Evolutionary conservation across 2,113 vertebrate species (phyloP).

Genomic region (Ochotona curzoniae): DNA sequence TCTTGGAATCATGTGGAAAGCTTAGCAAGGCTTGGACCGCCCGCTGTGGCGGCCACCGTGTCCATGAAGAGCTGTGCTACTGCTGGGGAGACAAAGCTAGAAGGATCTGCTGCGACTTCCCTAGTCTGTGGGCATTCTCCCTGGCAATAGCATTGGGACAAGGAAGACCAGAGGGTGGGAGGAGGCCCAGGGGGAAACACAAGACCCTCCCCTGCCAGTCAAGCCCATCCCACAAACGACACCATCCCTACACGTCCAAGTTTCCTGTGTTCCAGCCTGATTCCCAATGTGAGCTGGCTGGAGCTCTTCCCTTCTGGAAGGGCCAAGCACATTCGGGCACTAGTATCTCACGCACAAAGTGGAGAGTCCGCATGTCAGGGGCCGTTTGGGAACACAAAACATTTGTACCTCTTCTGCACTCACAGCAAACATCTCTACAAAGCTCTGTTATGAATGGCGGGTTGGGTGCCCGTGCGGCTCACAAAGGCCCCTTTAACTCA

Average conservation of each 20-base stretch:
- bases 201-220: not conserved
- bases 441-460: not conserved
- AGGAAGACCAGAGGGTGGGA: not conserved
- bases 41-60: not conserved
- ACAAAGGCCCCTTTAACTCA: constrained; percentile 41
- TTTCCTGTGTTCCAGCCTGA: not conserved
- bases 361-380: not conserved
- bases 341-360: not conserved
- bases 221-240: not conserved
- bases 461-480: not conserved
- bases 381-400: not conserved
- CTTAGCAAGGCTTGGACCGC: no score
- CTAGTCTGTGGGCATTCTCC: not conserved
- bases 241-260: no score
- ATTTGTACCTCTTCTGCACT: not conserved
- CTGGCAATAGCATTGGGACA: not conserved
- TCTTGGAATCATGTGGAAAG: no score
- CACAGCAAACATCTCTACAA: not conserved
- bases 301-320: no score
- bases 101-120: not conserved
- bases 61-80: accelerated
- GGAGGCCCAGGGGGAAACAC: not conserved
- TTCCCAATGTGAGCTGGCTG: not conserved
- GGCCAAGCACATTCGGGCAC: no score
- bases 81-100: not conserved